These are phyloP conservation scores for Atrina japonica DNA, from an alignment of 2,888 invertebrate genomes.

Conservation along the genomic window DNA sequence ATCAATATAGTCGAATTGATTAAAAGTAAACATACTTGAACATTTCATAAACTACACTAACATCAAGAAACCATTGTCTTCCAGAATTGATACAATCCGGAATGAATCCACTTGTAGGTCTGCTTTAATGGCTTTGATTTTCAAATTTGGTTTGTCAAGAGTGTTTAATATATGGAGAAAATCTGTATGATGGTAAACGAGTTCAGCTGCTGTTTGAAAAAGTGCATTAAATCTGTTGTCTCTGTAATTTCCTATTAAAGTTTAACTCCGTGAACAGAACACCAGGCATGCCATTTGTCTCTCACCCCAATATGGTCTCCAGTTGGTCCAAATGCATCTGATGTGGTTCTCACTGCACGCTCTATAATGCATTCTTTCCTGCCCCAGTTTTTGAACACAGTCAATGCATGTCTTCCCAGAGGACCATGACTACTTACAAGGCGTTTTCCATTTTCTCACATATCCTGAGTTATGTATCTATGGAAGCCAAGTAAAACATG, in stretches of 20 bases:
- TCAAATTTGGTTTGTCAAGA: constrained; percentile 41
- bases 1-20: no score
- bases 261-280: constrained; percentile 43
- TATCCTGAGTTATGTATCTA: background rate
- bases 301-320: constrained; percentile 42
- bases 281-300: constrained; percentile 49
- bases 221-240: constrained; percentile 50
- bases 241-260: constrained; percentile 45
- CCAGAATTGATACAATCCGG: no score
- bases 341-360: constrained; percentile 38
- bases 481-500: constrained; percentile 47
- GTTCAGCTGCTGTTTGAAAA: constrained; percentile 46
- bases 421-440: constrained; percentile 24
- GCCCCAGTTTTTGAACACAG: constrained; percentile 38
- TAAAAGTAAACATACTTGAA: no score
- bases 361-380: constrained; percentile 42
- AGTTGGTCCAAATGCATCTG: constrained; percentile 42
- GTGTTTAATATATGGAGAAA: constrained; percentile 35
- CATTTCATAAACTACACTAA: no score
- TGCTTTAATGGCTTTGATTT: constrained; percentile 35
- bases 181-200: constrained; percentile 33
- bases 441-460: constrained; percentile 21
- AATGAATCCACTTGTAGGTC: constrained; percentile 28
- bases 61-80: no score
- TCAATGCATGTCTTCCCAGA: constrained; percentile 42